Conservation (phyloP, 2,113 vertebrate species). For the Pholis gunnellus region DNA sequence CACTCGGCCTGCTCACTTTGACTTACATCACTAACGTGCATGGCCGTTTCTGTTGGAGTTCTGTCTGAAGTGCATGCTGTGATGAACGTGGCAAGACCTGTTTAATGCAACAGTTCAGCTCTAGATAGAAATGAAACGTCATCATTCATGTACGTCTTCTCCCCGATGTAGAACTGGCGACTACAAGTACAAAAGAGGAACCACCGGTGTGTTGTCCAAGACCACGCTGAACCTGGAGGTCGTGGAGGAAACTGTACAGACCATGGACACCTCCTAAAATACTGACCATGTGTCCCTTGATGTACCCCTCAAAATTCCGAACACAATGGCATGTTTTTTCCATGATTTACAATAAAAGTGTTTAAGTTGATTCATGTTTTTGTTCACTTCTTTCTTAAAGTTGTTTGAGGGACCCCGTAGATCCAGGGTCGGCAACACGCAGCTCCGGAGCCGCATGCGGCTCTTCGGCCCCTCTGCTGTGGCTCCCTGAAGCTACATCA, state of each 20-base stretch:
- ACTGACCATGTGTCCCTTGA: background rate
- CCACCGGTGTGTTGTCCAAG: conserved; percentile 85
- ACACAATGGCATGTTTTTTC: conserved; percentile 45
- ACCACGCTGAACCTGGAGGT: conserved; percentile 83
- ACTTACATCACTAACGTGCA: background rate
- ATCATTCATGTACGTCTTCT: background rate
- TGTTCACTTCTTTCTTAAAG: background rate
- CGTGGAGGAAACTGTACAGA: conserved; percentile 87
- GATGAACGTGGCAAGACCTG: conserved; percentile 11
- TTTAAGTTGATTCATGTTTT: conserved; percentile 40
- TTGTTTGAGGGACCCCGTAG: background rate
- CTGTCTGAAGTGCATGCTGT: conserved; percentile 5
- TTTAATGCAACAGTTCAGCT: background rate
- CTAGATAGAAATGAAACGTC: background rate
- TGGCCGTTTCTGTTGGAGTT: background rate
- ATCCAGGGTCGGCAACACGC: too few relatives aligned
- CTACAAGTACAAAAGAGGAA: conserved; percentile 87
- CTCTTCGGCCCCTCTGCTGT: too few relatives aligned
- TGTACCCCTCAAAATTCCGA: conserved; percentile 10
- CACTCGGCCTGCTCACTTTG: background rate
- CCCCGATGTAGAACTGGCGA: conserved; percentile 74
- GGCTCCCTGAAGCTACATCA: too few relatives aligned
- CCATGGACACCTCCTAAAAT: conserved; percentile 89
- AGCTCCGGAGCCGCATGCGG: too few relatives aligned
- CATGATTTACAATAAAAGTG: conserved; percentile 77